Base-by-base conservation (phyloP, 2,888 invertebrate species). In the Scaeva pyrastri region DNA sequence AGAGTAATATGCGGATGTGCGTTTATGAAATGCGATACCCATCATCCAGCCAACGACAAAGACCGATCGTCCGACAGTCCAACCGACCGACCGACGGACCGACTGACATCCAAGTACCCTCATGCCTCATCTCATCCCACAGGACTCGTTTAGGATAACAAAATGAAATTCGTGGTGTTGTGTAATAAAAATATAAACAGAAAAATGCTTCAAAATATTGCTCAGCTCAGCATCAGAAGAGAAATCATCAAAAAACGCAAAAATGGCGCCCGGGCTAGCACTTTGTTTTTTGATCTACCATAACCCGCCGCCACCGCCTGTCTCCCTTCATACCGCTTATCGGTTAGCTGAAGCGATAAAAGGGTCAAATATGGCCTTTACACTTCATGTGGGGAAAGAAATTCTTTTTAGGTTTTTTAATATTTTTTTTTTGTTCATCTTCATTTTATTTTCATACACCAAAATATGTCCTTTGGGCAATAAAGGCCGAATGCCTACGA, bases 291-390 rank as follows among this genome's bases (percentile, higher is more conserved):
- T 52, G 43, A 76, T 43, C 36, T 11, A 8, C 31, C 31, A 1
- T 31, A 31, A 8, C 31, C 31, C 26, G 7, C 31, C 31, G 31
- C 31, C 5, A 31, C 31, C 31, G 6, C 1, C 31, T 7, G 6
- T 1, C 5, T 31, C 31, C 31, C 31, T 6, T 31, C 31, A n/a
- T n/a, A 52, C 60, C 86, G 78, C 86, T 86, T 82, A 82, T 86
- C 77, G 86, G 86, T 74, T 82, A 86, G 56, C 62, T 82, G 77
- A 86, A 86, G 86, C 77, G 82, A 82, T 82, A 86, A 82, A 78
- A 78, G 77, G 86, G 86, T 86, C 77, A 77, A 71, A 82, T 74
- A 66, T 19, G 74, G 68, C 55, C 71, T 60, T 58, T 19, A 19
- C 56, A 58, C 64, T 70, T 73, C 26, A 26, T 66, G 14, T 2